phyloP scores from a whole-genome alignment of 1,140 invertebrate genomes.

The Penaeus indicus region DNA sequence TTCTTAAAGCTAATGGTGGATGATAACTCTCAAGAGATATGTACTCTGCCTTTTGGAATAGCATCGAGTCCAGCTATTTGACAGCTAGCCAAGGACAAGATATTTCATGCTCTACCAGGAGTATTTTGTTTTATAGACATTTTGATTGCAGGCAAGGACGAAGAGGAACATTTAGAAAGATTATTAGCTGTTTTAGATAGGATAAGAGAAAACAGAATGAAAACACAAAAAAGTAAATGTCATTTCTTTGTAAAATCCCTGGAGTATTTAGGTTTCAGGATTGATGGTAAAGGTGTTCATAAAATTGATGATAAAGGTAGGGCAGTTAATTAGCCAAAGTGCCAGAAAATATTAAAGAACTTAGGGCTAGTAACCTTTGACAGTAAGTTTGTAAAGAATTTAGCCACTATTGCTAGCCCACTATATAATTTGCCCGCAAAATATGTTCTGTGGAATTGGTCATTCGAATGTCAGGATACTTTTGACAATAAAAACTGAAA shows the following conservation, averaged over 20 bases:
- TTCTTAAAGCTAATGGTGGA: slow-evolving; percentile 69
- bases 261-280: no score
- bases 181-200: not conserved
- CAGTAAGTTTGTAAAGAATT: not conserved
- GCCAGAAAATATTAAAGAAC: slow-evolving; percentile 7
- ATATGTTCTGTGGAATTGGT: not conserved
- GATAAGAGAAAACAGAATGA: not conserved
- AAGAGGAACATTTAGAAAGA: not conserved
- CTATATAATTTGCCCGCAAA: not conserved
- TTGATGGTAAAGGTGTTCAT: not conserved
- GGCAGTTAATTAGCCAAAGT: not conserved
- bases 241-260: no score
- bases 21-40: slow-evolving; percentile 66
- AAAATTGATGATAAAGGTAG: not conserved
- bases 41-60: slow-evolving; percentile 43
- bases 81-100: not conserved
- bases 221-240: no score
- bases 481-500: slow-evolving; percentile 23
- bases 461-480: slow-evolving; percentile 10
- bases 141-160: slow-evolving; percentile 9
- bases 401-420: not conserved
- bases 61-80: slow-evolving; percentile 8
- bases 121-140: slow-evolving; percentile 19
- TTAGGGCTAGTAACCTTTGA: not conserved
- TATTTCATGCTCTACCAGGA: slow-evolving; percentile 5